Percentiles rank a stretch among this genome's conserved stretches.
These are phyloP conservation scores for Threskiornis aethiopicus DNA, from an alignment of 2,797 vertebrate species.

Conservation along the genomic window DNA sequence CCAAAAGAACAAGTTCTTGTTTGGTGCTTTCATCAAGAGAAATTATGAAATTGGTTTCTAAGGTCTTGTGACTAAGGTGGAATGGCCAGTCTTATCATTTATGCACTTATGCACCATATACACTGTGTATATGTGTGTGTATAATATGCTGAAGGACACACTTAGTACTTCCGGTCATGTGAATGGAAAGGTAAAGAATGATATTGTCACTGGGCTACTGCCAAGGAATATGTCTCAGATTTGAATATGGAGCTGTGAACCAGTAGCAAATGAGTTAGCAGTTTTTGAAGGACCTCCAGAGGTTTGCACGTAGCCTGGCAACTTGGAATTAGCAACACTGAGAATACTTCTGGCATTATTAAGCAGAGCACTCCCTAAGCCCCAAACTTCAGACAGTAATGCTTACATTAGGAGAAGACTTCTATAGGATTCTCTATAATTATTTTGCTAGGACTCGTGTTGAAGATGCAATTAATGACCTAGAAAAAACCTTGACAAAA, in stretches of 20 bases:
- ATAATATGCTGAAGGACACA: not conserved
- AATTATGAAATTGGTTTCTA: not conserved
- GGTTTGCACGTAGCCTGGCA: not conserved
- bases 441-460: not conserved
- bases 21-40: not conserved
- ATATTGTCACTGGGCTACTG: not conserved
- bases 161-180: not conserved
- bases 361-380: not conserved
- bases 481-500: not conserved
- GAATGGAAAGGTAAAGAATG: not conserved
- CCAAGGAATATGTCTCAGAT: not conserved
- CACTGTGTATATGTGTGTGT: fast-evolving
- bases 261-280: not conserved
- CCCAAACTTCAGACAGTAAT: not conserved
- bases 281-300: not conserved
- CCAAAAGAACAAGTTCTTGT: not conserved
- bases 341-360: not conserved
- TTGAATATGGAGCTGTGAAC: not conserved
- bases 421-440: not conserved
- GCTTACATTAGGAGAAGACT: not conserved
- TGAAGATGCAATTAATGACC: not conserved
- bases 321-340: not conserved
- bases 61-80: not conserved
- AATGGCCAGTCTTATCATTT: not conserved
- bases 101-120: not conserved